These are phyloP conservation scores for Pachymerium ferrugineum DNA, from an alignment of 2,888 invertebrate genomes.

Conservation along the genomic window DNA sequence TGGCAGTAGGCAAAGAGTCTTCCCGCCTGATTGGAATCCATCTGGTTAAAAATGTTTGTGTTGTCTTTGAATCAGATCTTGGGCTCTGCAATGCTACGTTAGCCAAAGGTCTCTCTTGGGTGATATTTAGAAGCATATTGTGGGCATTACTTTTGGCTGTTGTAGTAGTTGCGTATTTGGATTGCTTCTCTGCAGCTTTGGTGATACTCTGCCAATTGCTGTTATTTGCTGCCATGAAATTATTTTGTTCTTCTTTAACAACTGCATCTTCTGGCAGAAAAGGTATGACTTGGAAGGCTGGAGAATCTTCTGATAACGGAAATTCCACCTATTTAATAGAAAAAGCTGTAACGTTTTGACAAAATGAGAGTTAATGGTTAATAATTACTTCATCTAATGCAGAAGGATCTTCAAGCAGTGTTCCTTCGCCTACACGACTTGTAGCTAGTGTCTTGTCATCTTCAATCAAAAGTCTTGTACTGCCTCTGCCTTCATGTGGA, in stretches of 20 bases:
- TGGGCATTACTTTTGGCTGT: too few relatives aligned
- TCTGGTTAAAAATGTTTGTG: background rate
- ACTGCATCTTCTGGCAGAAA: conserved; percentile 32
- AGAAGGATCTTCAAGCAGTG: background rate
- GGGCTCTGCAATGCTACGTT: background rate
- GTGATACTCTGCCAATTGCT: background rate
- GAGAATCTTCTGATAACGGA: background rate
- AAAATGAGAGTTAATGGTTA: too few relatives aligned
- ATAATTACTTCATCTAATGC: background rate
- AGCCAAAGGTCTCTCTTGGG: background rate
- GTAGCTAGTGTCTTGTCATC: background rate
- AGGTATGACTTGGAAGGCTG: conserved; percentile 24
- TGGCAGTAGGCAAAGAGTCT: background rate
- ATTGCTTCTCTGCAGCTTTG: background rate
- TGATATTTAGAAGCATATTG: too few relatives aligned
- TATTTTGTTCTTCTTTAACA: background rate
- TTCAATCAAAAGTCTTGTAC: background rate
- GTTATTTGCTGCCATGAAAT: too few relatives aligned
- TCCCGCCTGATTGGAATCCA: background rate
- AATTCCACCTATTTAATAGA: background rate
- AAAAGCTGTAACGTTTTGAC: background rate
- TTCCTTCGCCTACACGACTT: background rate
- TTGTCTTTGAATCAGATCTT: background rate
- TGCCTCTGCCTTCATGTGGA: background rate
- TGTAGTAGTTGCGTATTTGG: background rate